Base-by-base conservation (phyloP, 2,113 vertebrate species). In the Ciconia stormi region DNA sequence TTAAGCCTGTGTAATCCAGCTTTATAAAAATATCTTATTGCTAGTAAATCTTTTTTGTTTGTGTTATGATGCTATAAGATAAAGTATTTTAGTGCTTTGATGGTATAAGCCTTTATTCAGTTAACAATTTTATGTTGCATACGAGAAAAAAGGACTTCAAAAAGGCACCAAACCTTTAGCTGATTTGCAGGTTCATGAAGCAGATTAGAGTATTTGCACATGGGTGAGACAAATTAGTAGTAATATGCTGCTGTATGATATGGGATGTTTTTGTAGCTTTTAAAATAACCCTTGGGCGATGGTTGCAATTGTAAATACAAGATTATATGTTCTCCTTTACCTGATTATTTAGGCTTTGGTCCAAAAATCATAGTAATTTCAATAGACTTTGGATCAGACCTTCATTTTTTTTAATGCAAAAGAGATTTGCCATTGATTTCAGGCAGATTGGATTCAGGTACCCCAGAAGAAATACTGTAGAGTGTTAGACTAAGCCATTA, bases 301-400 rank as follows among this genome's bases (percentile, higher is more conserved):
- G 52, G 32, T 47, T 84, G 84, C 56, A 84, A 56, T 90, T 93
- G 49, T 85, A 90, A 90, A 90, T 82, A 80, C 87, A 82, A 82
- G 74, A 76, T 15, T 34, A 58, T 90, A 83, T 3, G 16, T 94
- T 96, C 71, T 87, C 62, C 23, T 90, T 93, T 58, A 80, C 82
- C 55, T 92, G 78, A 79, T 95, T 90, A 38, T 86, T 95, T 96
- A 90, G 95, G 85, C 66, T 73, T 86, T 47, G 29, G 25, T 94
- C 66, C 62, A 95, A 93, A 96, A 85, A 76, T 85, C 61, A 47
- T 61, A 82, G 36, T 66, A 52, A 82, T 79, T 89, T 95, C 53
- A 46, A 72, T 22, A 89, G 53, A 16, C 36, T 66, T 95, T 86
- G 82, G 40, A 87, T 90, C 62, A 88, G 27, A 42, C 16, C 7